Evolutionary conservation across 2,113 vertebrate genomes (phyloP).

Genomic region (Microtus pennsylvanicus): DNA sequence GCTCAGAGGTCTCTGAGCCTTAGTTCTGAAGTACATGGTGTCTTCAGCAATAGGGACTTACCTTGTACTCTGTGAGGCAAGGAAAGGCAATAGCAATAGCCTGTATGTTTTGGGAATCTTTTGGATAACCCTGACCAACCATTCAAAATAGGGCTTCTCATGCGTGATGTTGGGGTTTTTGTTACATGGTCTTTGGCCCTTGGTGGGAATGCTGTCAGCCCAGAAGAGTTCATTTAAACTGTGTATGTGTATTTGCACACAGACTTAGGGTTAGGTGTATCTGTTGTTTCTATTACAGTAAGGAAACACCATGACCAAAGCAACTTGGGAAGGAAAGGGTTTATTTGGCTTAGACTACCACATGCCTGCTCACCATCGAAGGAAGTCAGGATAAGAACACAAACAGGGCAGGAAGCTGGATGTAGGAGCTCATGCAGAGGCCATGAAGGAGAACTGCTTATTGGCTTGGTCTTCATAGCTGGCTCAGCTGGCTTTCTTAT

Average conservation of each 20-base stretch:
- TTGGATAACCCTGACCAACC: neutral
- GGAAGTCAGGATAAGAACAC: neutral
- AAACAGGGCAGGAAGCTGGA: neutral
- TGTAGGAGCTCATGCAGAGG: neutral
- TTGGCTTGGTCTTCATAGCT: neutral
- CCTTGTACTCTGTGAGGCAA: neutral
- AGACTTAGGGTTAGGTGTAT: neutral
- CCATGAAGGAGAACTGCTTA: neutral
- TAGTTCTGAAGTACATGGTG: neutral
- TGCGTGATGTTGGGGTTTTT: neutral
- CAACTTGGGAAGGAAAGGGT: neutral
- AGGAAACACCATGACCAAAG: neutral
- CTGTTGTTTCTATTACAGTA: neutral
- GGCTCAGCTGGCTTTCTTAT: neutral
- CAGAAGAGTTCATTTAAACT: neutral
- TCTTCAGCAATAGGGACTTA: neutral
- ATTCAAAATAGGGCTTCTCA: neutral
- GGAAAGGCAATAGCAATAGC: neutral
- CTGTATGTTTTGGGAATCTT: neutral
- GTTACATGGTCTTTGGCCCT: neutral
- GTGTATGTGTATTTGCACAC: neutral
- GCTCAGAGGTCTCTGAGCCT: neutral
- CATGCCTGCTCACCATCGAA: neutral
- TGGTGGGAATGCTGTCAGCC: neutral
- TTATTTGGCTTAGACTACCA: neutral